Percentiles rank a stretch among this genome's conserved stretches.
Evolutionary conservation across 2,888 invertebrate species (phyloP).

Genomic region (Torymus aiolomorphi): DNA sequence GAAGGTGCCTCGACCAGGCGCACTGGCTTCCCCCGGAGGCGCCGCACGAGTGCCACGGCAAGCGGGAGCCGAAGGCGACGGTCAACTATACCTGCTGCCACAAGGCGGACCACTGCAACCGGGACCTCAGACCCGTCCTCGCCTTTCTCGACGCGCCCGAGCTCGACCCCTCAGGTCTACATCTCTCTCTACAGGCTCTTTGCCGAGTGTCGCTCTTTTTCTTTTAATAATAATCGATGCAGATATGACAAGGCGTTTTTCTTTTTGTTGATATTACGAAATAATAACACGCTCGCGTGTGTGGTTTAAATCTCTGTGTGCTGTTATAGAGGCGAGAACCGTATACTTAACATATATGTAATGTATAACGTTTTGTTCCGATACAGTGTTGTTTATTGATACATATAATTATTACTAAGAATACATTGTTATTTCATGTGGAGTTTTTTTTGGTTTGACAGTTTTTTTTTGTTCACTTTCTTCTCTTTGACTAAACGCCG

Average conservation of each 20-base stretch:
- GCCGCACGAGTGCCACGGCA: conserved; percentile 69
- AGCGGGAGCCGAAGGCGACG: conserved; percentile 39
- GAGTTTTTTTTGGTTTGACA: conserved; percentile 22
- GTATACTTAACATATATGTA: no score
- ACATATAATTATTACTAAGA: background rate
- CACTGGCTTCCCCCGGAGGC: conserved; percentile 81
- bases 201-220: no score
- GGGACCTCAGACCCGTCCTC: conserved; percentile 74
- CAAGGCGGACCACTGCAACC: conserved; percentile 80
- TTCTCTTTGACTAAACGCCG: conserved; percentile 19
- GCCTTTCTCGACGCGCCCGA: conserved; percentile 66
- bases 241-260: no score
- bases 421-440: conserved; percentile 35
- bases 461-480: conserved; percentile 15
- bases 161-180: conserved; percentile 27
- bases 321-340: no score
- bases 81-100: conserved; percentile 74
- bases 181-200: no score
- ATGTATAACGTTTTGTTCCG: no score
- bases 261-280: no score
- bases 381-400: no score
- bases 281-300: no score
- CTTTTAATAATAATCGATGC: no score
- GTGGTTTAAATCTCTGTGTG: no score
- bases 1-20: conserved; percentile 78